Conservation (phyloP, 1,140 invertebrate genomes). For the Babylonia areolata region DNA sequence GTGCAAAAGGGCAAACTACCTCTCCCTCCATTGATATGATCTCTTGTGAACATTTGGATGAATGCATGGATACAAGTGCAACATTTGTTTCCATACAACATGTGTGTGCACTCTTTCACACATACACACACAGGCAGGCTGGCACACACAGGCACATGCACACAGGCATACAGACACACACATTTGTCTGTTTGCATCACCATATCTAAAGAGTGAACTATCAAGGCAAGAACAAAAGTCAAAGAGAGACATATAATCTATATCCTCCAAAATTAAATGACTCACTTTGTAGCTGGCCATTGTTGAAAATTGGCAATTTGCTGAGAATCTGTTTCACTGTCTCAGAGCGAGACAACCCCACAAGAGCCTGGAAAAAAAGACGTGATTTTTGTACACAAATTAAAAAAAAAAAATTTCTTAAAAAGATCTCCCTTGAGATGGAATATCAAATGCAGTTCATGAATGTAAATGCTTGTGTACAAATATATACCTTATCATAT, state of each 20-base stretch:
- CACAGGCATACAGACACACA: not conserved
- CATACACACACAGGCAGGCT: not conserved
- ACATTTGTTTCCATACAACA: not conserved
- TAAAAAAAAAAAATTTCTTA: no score
- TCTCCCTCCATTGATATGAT: no score
- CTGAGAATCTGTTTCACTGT: slow-evolving; percentile 96
- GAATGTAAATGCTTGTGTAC: no score
- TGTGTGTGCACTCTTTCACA: not conserved
- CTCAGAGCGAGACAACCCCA: slow-evolving; percentile 92
- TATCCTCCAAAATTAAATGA: not conserved
- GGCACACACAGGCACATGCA: not conserved
- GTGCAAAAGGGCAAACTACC: no score
- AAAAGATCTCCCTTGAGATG: no score
- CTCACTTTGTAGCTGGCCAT: slow-evolving; percentile 91
- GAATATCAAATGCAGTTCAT: no score
- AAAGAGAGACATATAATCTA: not conserved
- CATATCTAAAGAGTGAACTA: no score
- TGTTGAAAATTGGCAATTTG: slow-evolving; percentile 95
- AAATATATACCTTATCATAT: no score
- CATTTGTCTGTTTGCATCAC: not conserved
- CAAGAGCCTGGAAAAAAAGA: slow-evolving; percentile 83
- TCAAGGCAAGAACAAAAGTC: not conserved
- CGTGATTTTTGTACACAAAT: no score
- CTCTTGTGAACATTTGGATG: no score
- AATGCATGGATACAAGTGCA: no score